Evolutionary conservation across 2,888 invertebrate species (phyloP), one percentile per base, ranked within the genome.

Genomic region (Bibio marci): DNA sequence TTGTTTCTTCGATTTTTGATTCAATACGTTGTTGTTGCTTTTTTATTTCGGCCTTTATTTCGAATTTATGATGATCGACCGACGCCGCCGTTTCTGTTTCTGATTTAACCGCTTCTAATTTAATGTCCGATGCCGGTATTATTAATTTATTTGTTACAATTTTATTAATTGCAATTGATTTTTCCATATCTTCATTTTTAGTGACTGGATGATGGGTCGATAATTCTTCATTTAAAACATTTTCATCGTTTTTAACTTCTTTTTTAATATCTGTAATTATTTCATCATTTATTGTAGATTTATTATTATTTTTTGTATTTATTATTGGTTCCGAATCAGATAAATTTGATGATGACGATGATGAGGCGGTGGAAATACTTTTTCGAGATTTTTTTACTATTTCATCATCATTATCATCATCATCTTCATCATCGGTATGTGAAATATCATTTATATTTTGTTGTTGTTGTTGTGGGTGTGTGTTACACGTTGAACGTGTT

Each of bases 1-100:
- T 63, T 45, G 54, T 62, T 49, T 56, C 60, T 28, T 39, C 39
- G 11, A 34, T 8, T 34, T 28, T 35, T 15, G 13, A 7, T 11
- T 32, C 30, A 17, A 30, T 28, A 17, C n/a, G n/a, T 38, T 45
- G 46, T 17, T 39, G 32, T 36, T 43, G 25, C 34, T 37, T 32
- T 37, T 13, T 28, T 31, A 10, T 22, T 33, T 13, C 22, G 27
- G 13, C 30, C 33, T 17, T 41, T 33, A 14, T 28, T 37, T n/a
- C 40, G 28, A 8, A 22, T 22, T 22, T 22, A 6, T 22, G 22
- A 22, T 22, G 22, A 22, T 22, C 8, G 4, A 6, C 22, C 22
- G n/a, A n/a, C n/a, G n/a, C n/a, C n/a, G n/a, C n/a, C 8, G 34
- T 15, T 27, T 35, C 22, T 11, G 28, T 27, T 14, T 13, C 12